Evolutionary conservation across 2,113 vertebrate genomes (phyloP).

Genomic region (Chrysochloris asiatica): DNA sequence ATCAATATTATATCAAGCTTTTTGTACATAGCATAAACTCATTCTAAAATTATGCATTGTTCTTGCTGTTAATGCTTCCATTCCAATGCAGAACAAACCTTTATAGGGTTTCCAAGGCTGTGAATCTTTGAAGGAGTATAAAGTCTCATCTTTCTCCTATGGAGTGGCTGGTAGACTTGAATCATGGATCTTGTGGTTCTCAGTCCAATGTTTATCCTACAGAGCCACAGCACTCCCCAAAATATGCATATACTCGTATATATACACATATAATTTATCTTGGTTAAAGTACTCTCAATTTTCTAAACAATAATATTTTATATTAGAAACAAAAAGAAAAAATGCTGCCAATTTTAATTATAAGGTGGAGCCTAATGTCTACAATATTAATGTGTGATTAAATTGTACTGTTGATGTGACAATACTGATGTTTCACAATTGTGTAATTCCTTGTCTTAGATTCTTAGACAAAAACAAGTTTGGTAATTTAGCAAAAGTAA

Average conservation of each 20-base stretch:
- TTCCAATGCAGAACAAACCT: no score
- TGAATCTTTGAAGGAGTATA: no score
- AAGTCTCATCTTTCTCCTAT: no score
- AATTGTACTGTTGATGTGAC: no score
- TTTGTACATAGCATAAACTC: neutral
- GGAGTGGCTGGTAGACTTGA: no score
- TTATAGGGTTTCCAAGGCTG: no score
- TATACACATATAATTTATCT: neutral
- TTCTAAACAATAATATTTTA: neutral
- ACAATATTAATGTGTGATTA: no score
- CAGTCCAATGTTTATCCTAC: no score
- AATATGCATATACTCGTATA: neutral
- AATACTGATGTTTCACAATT: neutral
- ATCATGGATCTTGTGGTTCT: no score
- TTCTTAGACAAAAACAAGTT: slow-evolving; percentile 11
- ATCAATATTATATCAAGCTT: neutral
- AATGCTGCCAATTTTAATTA: neutral
- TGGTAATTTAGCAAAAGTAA: slow-evolving; percentile 28
- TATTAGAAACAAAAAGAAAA: neutral
- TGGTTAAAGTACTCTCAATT: neutral
- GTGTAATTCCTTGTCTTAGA: neutral
- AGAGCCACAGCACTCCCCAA: no score
- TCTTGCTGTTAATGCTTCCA: no score
- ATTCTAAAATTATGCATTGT: neutral
- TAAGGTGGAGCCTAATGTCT: no score